These are phyloP conservation scores for Syngnathus acus DNA, from an alignment of 2,797 vertebrate species.

Conservation along the genomic window DNA sequence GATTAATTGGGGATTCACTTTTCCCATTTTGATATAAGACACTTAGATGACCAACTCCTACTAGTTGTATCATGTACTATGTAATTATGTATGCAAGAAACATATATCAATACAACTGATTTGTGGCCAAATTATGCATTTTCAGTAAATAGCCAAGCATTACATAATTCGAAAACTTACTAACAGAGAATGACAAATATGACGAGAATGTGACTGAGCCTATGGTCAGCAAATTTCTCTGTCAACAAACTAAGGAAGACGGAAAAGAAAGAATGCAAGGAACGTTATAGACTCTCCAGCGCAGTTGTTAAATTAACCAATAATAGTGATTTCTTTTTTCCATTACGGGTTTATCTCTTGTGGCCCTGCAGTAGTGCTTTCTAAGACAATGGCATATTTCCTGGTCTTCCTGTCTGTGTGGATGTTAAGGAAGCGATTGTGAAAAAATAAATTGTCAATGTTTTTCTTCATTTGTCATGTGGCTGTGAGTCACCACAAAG, in stretches of 20 bases:
- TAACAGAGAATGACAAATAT: slow-evolving; percentile 4
- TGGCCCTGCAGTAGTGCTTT: neutral
- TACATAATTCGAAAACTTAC: neutral
- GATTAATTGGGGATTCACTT: neutral
- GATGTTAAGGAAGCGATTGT: slow-evolving; percentile 49
- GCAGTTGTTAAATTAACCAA: neutral
- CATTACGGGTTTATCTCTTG: neutral
- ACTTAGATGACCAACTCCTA: neutral
- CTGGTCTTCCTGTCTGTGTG: slow-evolving; percentile 37
- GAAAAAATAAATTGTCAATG: slow-evolving; percentile 37
- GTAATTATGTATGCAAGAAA: neutral
- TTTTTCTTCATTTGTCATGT: slow-evolving; percentile 40
- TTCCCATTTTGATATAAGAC: neutral
- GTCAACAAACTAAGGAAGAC: neutral
- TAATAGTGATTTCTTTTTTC: neutral
- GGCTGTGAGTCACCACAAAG: slow-evolving; percentile 54
- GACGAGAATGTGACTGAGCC: neutral
- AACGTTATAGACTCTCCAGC: neutral
- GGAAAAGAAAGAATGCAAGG: neutral
- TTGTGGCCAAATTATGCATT: neutral
- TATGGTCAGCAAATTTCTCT: neutral
- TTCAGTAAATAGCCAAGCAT: neutral
- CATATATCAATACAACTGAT: neutral
- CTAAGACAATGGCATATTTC: slow-evolving; percentile 43
- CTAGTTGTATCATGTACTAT: neutral